Percentiles rank a stretch among this genome's conserved stretches.
Evolutionary conservation across 2,888 invertebrate genomes (phyloP).

Genomic region (Drosophila dives): DNA sequence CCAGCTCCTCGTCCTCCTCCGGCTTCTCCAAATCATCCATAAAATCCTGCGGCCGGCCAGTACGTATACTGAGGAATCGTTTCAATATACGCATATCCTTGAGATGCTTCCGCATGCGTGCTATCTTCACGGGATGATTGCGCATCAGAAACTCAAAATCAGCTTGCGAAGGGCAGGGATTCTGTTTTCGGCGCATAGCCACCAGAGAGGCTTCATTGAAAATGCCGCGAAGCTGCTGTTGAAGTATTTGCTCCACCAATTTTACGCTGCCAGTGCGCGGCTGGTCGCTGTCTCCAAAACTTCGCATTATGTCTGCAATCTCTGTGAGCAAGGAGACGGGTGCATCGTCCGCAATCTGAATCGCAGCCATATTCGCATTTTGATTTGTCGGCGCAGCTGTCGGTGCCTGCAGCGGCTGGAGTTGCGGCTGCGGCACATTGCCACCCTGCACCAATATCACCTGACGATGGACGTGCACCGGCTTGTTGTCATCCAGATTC

Average conservation of each 20-base stretch:
- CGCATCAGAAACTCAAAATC: constrained; percentile 94
- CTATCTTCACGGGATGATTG: constrained; percentile 91
- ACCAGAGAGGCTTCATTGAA: constrained; percentile 91
- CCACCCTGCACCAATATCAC: constrained; percentile 63
- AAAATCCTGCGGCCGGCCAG: constrained; percentile 82
- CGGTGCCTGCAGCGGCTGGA: constrained; percentile 36
- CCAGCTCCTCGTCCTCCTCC: constrained; percentile 86
- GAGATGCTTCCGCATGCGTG: constrained; percentile 91
- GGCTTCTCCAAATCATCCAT: constrained; percentile 85
- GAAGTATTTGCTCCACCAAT: constrained; percentile 92
- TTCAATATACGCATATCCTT: constrained; percentile 86
- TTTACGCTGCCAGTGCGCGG: constrained; percentile 93
- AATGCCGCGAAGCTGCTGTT: constrained; percentile 92
- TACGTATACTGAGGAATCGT: constrained; percentile 81
- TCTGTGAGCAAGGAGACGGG: constrained; percentile 85
- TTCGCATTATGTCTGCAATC: constrained; percentile 95
- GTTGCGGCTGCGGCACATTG: constrained; percentile 49
- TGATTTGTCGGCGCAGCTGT: constrained; percentile 14
- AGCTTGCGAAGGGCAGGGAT: constrained; percentile 86
- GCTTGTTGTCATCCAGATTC: constrained; percentile 51
- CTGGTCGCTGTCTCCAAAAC: constrained; percentile 95
- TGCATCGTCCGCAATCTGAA: constrained; percentile 67
- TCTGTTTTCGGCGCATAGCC: constrained; percentile 88
- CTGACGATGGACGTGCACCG: constrained; percentile 69
- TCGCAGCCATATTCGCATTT: constrained; percentile 25